phyloP scores from a whole-genome alignment of 1,140 invertebrate species.

The Brachionus manjavacas region DNA sequence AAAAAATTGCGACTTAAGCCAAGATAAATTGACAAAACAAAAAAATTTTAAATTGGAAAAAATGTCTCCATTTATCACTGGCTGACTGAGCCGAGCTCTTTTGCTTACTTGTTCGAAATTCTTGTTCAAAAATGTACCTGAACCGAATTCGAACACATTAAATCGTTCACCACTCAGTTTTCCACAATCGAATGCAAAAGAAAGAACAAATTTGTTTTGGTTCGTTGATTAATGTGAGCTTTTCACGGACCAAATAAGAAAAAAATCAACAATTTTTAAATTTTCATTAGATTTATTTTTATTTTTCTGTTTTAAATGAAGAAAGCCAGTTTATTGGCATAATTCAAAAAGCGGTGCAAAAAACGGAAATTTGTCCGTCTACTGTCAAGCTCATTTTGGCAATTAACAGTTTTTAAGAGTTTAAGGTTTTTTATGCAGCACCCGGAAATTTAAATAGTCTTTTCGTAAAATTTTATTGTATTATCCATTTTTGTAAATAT shows the following conservation, averaged over 20 bases:
- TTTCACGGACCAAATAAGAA: background rate
- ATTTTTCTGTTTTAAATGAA: background rate
- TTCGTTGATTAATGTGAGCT: background rate
- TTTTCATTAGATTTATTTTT: background rate
- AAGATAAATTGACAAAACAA: background rate
- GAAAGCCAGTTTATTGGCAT: background rate
- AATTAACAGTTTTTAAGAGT: background rate
- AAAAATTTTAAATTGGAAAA: background rate
- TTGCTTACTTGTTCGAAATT: background rate
- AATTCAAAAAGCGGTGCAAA: background rate
- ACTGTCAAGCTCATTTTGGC: background rate
- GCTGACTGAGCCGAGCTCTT: background rate
- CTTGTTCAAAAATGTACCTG: background rate
- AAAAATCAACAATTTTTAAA: background rate
- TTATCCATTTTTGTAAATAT: conserved; percentile 40
- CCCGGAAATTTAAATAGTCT: background rate
- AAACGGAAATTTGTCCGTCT: background rate
- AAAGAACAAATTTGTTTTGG: background rate
- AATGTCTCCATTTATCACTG: background rate
- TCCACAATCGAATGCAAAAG: background rate
- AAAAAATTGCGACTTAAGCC: background rate
- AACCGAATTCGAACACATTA: background rate
- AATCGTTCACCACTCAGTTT: background rate
- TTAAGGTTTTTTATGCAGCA: conserved; percentile 37
- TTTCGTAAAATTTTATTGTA: conserved; percentile 33